These are phyloP conservation scores for Eleginops maclovinus DNA, from an alignment of 2,113 vertebrate genomes.

Conservation along the genomic window DNA sequence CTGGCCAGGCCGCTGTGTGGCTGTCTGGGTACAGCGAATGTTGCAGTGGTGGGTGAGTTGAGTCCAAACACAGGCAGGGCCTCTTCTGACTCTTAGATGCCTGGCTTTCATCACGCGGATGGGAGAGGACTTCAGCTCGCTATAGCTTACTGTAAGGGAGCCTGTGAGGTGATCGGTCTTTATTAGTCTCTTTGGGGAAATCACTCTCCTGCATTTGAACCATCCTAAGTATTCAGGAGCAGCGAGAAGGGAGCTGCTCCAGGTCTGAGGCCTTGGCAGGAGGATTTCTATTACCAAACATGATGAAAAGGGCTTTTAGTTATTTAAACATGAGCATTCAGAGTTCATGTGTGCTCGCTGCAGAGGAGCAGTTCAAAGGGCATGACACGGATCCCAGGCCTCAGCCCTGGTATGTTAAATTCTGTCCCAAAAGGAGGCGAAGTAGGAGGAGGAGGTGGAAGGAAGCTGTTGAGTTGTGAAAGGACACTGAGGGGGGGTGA, in stretches of 20 bases:
- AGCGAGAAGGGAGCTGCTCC: constrained; percentile 32
- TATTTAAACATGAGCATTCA: constrained; percentile 43
- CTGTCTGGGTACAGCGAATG: constrained; percentile 56
- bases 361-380: constrained; percentile 38
- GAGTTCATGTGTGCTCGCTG: constrained; percentile 38
- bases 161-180: constrained; percentile 23
- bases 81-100: constrained; percentile 58
- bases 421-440: constrained; percentile 46
- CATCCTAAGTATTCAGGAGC: background rate
- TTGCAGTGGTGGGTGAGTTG: constrained; percentile 58
- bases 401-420: constrained; percentile 48
- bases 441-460: constrained; percentile 52
- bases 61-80: constrained; percentile 76
- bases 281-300: constrained; percentile 28
- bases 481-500: constrained; percentile 40
- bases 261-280: constrained; percentile 33
- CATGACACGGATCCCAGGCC: constrained; percentile 19
- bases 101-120: constrained; percentile 75
- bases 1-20: constrained; percentile 53
- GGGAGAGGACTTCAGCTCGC: constrained; percentile 34
- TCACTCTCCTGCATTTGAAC: constrained; percentile 6
- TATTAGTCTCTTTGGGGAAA: constrained; percentile 13
- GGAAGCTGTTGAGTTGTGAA: constrained; percentile 71
- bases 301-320: constrained; percentile 36
- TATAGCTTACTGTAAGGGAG: constrained; percentile 32